phyloP scores from a whole-genome alignment of 2,797 vertebrate species.

The Coranthus polyacanthus region DNA sequence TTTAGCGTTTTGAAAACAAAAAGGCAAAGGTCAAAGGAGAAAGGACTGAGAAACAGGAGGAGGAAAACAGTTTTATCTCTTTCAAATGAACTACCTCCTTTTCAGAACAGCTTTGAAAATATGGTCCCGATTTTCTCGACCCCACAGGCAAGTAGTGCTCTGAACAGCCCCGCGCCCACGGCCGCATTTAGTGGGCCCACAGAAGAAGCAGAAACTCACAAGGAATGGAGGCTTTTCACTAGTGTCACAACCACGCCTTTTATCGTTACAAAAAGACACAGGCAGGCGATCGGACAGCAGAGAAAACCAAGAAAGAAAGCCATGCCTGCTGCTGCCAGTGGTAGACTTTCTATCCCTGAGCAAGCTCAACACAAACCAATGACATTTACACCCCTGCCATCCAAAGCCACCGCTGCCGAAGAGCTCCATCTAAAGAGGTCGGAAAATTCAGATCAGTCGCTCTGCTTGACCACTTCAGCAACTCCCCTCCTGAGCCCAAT shows the following conservation, averaged over 20 bases:
- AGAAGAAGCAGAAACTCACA: slow-evolving; percentile 22
- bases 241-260: slow-evolving; percentile 23
- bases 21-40: slow-evolving; percentile 61
- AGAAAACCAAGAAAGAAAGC: slow-evolving; percentile 47
- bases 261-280: slow-evolving; percentile 27
- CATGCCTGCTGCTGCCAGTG: not conserved
- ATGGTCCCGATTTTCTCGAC: not conserved
- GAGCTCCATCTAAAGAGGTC: slow-evolving; percentile 9
- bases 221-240: slow-evolving; percentile 47
- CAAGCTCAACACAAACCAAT: slow-evolving; percentile 43
- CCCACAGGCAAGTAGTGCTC: not conserved
- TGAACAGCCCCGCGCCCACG: not conserved
- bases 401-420: slow-evolving; percentile 1
- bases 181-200: not conserved
- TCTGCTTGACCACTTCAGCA: slow-evolving; percentile 32
- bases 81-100: slow-evolving; percentile 31
- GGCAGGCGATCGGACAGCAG: slow-evolving; percentile 48
- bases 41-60: slow-evolving; percentile 57
- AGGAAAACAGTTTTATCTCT: slow-evolving; percentile 55
- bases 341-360: not conserved
- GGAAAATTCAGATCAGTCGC: slow-evolving; percentile 11
- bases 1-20: slow-evolving; percentile 51
- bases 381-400: slow-evolving; percentile 35
- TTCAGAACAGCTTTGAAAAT: slow-evolving; percentile 36
- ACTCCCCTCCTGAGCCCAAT: slow-evolving; percentile 54